Evolutionary conservation across 2,113 vertebrate species (phyloP).

Genomic region (Dicrurus megarhynchus): DNA sequence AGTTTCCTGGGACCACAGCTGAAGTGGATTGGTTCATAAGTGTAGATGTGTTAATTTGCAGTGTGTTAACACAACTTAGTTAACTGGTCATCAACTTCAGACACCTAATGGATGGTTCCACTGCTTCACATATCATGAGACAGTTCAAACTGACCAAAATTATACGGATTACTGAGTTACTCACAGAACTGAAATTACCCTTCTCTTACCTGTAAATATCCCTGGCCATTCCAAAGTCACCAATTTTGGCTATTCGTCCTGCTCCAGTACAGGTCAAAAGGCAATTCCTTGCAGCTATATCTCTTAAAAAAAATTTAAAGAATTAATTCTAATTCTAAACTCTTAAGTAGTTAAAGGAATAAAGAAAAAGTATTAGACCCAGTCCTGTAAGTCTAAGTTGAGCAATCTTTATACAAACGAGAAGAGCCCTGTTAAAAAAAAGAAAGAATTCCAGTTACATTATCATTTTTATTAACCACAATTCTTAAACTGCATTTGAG

Average conservation of each 20-base stretch:
- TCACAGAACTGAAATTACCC: not conserved
- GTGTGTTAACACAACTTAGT: not conserved
- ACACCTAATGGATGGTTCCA: not conserved
- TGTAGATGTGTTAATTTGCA: not conserved
- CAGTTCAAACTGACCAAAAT: not conserved
- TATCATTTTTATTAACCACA: not conserved
- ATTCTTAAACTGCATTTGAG: not conserved
- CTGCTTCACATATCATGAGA: not conserved
- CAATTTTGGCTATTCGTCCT: conserved; percentile 86
- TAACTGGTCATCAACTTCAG: not conserved
- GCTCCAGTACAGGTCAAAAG: conserved; percentile 83
- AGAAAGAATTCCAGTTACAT: not conserved
- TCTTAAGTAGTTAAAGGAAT: not conserved
- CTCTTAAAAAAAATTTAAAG: conserved; percentile 64
- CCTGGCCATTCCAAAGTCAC: conserved; percentile 93
- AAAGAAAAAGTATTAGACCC: not conserved
- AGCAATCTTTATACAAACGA: not conserved
- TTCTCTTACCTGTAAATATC: conserved; percentile 85
- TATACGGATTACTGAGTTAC: not conserved
- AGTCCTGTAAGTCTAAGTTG: not conserved
- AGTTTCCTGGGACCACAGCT: not conserved
- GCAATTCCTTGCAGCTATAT: conserved; percentile 91
- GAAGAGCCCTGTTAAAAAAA: not conserved
- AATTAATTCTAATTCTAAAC: not conserved
- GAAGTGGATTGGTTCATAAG: not conserved